phyloP scores from a whole-genome alignment of 2,113 vertebrate species.

The Chaenocephalus aceratus region DNA sequence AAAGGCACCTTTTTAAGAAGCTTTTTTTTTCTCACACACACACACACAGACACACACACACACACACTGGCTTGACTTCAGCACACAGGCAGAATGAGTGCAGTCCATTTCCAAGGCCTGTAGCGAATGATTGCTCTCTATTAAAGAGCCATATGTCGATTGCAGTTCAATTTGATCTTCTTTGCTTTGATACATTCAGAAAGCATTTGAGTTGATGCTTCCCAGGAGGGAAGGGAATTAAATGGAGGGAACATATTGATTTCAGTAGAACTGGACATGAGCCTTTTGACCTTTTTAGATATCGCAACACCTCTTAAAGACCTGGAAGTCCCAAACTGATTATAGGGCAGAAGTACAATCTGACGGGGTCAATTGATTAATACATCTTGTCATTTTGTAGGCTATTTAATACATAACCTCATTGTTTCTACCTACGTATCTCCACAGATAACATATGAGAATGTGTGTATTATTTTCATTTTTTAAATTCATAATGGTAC shows the following conservation, averaged over 20 bases:
- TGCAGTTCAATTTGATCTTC: neutral
- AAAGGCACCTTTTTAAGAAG: neutral
- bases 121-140: neutral
- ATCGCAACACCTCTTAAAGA: neutral
- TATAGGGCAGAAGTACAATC: neutral
- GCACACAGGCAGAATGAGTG: neutral
- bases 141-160: slow-evolving; percentile 43
- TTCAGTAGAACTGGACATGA: slow-evolving; percentile 18
- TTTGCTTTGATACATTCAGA: slow-evolving; percentile 29
- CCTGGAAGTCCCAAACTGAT: slow-evolving; percentile 10
- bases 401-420: too few species aligned
- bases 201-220: slow-evolving; percentile 1
- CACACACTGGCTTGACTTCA: neutral
- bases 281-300: slow-evolving; percentile 2
- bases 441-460: too few species aligned
- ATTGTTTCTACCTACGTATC: too few species aligned
- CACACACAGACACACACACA: neutral
- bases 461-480: too few species aligned
- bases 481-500: too few species aligned
- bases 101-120: slow-evolving; percentile 21
- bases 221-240: slow-evolving; percentile 8
- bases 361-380: too few species aligned
- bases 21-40: neutral
- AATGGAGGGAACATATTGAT: slow-evolving; percentile 23
- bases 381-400: too few species aligned